Percentiles rank a stretch among this genome's conserved stretches.
phyloP scores from a whole-genome alignment of 2,888 invertebrate species.

The Drosophila kuntzei region DNA sequence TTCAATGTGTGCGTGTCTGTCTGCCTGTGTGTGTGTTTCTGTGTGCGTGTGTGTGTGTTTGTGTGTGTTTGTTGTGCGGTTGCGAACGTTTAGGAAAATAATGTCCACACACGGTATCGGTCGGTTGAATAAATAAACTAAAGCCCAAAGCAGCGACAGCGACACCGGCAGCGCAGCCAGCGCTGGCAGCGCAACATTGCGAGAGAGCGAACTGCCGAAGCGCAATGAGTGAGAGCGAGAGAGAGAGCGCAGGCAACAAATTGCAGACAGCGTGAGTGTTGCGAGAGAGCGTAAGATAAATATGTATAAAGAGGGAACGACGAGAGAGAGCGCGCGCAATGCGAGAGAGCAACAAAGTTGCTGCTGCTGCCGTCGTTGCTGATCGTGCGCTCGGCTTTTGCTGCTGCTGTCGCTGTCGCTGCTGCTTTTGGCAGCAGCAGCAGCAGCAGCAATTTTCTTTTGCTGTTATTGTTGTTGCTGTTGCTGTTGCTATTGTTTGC shows the following conservation, averaged over 20 bases:
- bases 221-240: constrained; percentile 10
- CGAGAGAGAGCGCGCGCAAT: constrained; percentile 9
- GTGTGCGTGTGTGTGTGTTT: constrained; percentile 34
- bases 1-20: constrained; percentile 23
- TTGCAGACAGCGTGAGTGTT: constrained; percentile 32
- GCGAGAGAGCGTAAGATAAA: not conserved
- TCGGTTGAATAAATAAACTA: constrained; percentile 85
- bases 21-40: constrained; percentile 15
- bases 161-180: constrained; percentile 28
- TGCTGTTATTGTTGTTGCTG: constrained; percentile 28
- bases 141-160: constrained; percentile 62
- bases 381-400: constrained; percentile 23
- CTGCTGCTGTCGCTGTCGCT: constrained; percentile 35
- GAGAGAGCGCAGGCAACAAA: constrained; percentile 29
- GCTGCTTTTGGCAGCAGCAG: constrained; percentile 50
- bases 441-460: constrained; percentile 31
- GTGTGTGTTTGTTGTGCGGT: constrained; percentile 69
- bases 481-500: constrained; percentile 45
- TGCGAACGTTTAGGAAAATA: constrained; percentile 84
- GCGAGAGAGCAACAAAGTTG: constrained; percentile 64
- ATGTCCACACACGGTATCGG: constrained; percentile 85
- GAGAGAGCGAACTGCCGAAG: constrained; percentile 14
- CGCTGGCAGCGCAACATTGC: constrained; percentile 23
- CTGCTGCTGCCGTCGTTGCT: constrained; percentile 19
- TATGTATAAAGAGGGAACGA: no score